phyloP scores from a whole-genome alignment of 2,888 invertebrate species.

The Diplolepis rosae region DNA sequence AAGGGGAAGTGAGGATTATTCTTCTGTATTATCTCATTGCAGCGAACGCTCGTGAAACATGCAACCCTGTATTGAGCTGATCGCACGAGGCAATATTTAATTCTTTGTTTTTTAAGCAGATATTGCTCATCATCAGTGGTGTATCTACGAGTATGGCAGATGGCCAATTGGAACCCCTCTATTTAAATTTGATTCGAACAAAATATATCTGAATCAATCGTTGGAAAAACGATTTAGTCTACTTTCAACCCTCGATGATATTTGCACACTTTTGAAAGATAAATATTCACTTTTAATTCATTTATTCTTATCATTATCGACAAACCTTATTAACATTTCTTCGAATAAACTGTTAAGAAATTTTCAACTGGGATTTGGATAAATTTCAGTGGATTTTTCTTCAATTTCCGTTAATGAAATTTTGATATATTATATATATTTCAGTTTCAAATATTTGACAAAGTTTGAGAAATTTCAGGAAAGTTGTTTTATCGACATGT shows the following conservation, averaged over 20 bases:
- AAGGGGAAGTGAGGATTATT: conserved; percentile 37
- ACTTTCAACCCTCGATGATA: neutral
- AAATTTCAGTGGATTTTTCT: too few species aligned
- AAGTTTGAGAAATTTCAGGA: too few species aligned
- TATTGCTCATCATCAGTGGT: neutral
- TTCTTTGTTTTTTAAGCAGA: neutral
- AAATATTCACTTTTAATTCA: too few species aligned
- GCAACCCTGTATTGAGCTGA: neutral
- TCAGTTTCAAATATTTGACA: too few species aligned
- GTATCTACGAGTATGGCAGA: neutral
- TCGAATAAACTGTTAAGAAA: too few species aligned
- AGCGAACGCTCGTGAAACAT: neutral
- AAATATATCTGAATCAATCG: neutral
- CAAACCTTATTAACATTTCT: too few species aligned
- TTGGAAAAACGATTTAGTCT: neutral
- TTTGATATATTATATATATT: too few species aligned
- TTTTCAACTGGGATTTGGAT: too few species aligned
- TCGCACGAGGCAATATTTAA: neutral
- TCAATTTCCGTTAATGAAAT: too few species aligned
- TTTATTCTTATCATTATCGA: too few species aligned
- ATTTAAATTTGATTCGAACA: neutral
- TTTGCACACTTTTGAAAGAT: neutral
- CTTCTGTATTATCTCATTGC: conserved; percentile 19
- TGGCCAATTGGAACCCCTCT: neutral
- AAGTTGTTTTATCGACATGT: too few species aligned